Conservation (phyloP, 2,888 invertebrate species). For the Acrobasis suavella region DNA sequence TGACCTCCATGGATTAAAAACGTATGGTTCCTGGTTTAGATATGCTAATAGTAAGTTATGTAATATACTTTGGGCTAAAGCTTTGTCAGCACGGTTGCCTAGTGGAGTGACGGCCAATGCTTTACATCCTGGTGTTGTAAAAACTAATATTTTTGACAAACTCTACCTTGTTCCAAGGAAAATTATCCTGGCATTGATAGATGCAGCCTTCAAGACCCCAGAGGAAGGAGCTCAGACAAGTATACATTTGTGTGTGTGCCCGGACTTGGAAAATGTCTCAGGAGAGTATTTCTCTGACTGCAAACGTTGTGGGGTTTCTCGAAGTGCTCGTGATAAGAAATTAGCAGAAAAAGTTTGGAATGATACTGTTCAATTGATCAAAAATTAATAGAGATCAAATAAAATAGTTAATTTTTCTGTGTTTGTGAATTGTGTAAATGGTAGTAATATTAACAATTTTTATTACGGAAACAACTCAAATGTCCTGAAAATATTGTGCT, state of each 20-base stretch:
- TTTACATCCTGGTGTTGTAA: neutral
- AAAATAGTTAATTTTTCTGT: too few relatives aligned
- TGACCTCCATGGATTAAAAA: constrained; percentile 4
- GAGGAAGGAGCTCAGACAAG: neutral
- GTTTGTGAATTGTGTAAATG: too few relatives aligned
- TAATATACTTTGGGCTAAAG: constrained; percentile 21
- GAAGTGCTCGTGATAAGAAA: neutral
- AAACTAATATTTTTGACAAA: neutral
- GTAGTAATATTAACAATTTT: too few relatives aligned
- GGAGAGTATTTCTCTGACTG: constrained; percentile 6
- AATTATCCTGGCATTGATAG: neutral
- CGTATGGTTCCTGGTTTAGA: neutral
- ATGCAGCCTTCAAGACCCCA: neutral
- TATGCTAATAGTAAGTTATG: constrained; percentile 23
- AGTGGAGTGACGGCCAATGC: constrained; percentile 13
- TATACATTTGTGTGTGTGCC: constrained; percentile 3
- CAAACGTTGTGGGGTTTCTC: neutral
- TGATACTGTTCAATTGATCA: constrained; percentile 1
- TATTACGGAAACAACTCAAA: too few relatives aligned
- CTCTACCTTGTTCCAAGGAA: neutral
- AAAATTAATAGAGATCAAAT: neutral
- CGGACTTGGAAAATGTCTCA: neutral
- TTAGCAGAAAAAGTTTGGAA: constrained; percentile 8
- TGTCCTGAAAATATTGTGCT: too few relatives aligned
- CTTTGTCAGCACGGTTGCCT: constrained; percentile 18